These are phyloP conservation scores for Ectemnius cavifrons DNA, from an alignment of 2,888 invertebrate species.

Conservation along the genomic window DNA sequence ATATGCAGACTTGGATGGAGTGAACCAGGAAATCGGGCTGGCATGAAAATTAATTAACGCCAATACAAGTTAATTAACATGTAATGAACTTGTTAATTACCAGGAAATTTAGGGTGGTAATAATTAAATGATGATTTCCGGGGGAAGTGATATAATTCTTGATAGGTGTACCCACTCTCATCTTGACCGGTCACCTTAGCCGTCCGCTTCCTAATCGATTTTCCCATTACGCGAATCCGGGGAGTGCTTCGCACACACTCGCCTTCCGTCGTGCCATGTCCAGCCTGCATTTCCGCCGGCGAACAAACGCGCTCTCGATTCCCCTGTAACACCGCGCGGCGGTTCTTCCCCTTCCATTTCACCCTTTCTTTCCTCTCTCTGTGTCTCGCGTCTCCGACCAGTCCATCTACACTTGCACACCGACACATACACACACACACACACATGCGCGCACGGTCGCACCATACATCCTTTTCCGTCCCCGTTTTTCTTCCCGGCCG, in stretches of 20 bases:
- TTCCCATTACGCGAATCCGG: slow-evolving; percentile 70
- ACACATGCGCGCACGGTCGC: slow-evolving; percentile 1
- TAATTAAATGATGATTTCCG: not conserved
- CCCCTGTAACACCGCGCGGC: slow-evolving; percentile 31
- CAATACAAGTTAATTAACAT: no score
- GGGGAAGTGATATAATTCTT: no score
- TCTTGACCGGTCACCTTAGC: slow-evolving; percentile 58
- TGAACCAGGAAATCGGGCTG: no score
- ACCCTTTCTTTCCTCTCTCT: slow-evolving; percentile 2
- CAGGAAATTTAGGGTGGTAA: slow-evolving; percentile 9
- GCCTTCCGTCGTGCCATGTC: slow-evolving; percentile 57
- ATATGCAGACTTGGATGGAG: no score
- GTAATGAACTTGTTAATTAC: no score
- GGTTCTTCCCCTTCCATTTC: slow-evolving; percentile 5
- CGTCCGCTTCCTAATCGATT: slow-evolving; percentile 67
- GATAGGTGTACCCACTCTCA: slow-evolving; percentile 25
- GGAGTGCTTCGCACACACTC: slow-evolving; percentile 61
- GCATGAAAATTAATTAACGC: no score
- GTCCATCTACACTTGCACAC: not conserved
- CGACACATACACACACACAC: no score
- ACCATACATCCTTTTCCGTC: not conserved
- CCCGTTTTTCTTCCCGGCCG: slow-evolving; percentile 29
- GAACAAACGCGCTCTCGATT: slow-evolving; percentile 59
- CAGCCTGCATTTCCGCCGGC: slow-evolving; percentile 63
- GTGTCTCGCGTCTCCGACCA: not conserved